These are phyloP conservation scores for Colostygia pectinataria DNA, from an alignment of 2,888 invertebrate genomes.

Conservation along the genomic window DNA sequence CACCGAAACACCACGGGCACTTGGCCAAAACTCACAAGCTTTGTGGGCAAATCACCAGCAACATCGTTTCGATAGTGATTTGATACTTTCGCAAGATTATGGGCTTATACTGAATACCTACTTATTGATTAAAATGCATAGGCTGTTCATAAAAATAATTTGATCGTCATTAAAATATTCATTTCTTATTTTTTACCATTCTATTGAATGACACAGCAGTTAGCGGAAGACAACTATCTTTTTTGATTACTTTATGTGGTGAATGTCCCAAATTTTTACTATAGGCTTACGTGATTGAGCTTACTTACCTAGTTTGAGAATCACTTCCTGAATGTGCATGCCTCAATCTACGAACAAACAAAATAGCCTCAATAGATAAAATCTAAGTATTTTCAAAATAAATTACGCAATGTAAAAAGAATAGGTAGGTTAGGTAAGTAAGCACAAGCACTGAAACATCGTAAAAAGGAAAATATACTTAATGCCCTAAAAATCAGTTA, in stretches of 20 bases:
- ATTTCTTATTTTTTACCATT: neutral
- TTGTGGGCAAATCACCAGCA: neutral
- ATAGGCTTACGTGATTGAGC: slow-evolving; percentile 33
- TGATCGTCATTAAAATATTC: too few species aligned
- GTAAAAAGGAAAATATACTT: too few species aligned
- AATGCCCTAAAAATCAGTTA: too few species aligned
- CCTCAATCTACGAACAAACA: too few species aligned
- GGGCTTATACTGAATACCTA: too few species aligned
- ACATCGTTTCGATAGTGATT: neutral
- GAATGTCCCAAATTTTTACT: slow-evolving; percentile 30
- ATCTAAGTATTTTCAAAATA: slow-evolving; percentile 15
- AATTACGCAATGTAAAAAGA: slow-evolving; percentile 25
- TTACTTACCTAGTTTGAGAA: slow-evolving; percentile 22
- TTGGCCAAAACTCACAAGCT: slow-evolving; percentile 14
- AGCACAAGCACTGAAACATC: too few species aligned
- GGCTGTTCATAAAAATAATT: neutral
- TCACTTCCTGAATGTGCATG: slow-evolving; percentile 20
- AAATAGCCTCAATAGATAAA: slow-evolving; percentile 25
- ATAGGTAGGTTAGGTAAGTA: too few species aligned
- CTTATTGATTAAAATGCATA: neutral
- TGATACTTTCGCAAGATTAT: slow-evolving; percentile 13
- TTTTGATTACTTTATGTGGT: slow-evolving; percentile 26
- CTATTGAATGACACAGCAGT: neutral
- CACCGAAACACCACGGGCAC: slow-evolving; percentile 10
- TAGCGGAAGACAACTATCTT: slow-evolving; percentile 25